phyloP scores from a whole-genome alignment of 2,888 invertebrate species.

The Nemotelus nigrinus region DNA sequence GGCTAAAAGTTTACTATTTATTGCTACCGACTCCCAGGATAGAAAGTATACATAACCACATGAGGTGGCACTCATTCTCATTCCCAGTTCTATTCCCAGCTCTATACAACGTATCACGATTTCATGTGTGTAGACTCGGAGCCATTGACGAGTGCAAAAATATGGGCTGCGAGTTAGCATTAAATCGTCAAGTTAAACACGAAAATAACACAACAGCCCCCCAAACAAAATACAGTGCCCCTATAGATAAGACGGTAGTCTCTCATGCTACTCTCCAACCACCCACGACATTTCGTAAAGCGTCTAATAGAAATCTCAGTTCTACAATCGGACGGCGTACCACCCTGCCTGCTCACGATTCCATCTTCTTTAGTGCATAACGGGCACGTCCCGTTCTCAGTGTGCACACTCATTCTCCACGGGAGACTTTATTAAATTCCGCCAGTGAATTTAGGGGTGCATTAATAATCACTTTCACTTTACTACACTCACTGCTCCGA shows the following conservation, averaged over 20 bases:
- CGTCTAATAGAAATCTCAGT: constrained; percentile 31
- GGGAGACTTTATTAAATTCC: constrained; percentile 48
- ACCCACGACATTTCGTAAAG: not conserved
- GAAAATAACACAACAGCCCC: too few relatives aligned
- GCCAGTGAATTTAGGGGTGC: constrained; percentile 49
- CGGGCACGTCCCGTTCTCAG: too few relatives aligned
- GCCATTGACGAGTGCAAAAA: constrained; percentile 28
- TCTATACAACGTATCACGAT: too few relatives aligned
- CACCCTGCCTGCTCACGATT: too few relatives aligned
- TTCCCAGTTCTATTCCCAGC: too few relatives aligned
- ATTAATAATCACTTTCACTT: constrained; percentile 52
- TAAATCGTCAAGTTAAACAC: not conserved
- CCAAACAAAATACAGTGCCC: not conserved
- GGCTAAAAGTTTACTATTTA: constrained; percentile 35
- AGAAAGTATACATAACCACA: too few relatives aligned
- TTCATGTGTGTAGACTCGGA: not conserved
- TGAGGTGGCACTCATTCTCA: too few relatives aligned
- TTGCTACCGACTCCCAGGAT: not conserved
- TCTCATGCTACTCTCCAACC: not conserved
- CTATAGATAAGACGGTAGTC: not conserved
- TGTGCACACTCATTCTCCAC: not conserved
- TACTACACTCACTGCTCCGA: constrained; percentile 36
- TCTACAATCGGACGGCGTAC: not conserved
- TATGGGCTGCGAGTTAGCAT: not conserved
- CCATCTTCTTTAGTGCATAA: too few relatives aligned